These are phyloP conservation scores for Peribatodes rhomboidaria DNA, from an alignment of 2,888 invertebrate genomes.

Conservation along the genomic window DNA sequence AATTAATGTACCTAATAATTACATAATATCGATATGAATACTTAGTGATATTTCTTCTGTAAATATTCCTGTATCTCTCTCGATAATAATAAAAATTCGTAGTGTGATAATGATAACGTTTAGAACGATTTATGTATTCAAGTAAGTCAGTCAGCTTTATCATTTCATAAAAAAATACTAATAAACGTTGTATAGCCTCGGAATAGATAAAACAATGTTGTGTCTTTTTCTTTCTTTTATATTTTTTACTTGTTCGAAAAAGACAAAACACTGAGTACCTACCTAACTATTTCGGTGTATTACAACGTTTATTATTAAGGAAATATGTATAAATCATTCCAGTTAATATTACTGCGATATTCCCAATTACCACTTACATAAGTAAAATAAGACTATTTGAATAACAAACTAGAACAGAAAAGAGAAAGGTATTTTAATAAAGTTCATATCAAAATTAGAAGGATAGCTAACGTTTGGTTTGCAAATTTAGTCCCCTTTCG, in stretches of 20 bases:
- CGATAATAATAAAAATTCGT: slow-evolving; percentile 2
- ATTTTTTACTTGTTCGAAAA: too few species aligned
- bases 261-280: too few species aligned
- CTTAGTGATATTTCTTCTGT: slow-evolving; percentile 9
- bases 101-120: neutral
- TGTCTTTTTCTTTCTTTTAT: too few species aligned
- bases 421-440: too few species aligned
- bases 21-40: neutral
- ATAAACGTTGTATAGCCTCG: too few species aligned
- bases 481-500: too few species aligned
- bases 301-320: too few species aligned
- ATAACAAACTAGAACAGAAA: neutral
- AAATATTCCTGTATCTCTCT: slow-evolving; percentile 11
- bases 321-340: neutral
- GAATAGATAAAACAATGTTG: too few species aligned
- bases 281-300: too few species aligned
- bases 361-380: neutral
- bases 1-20: slow-evolving; percentile 6
- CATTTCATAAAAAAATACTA: neutral
- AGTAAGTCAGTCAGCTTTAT: neutral
- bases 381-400: neutral
- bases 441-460: too few species aligned
- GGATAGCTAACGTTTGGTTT: too few species aligned
- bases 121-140: neutral
- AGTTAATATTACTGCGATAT: neutral